Evolutionary conservation across 2,888 invertebrate genomes (phyloP).

Genomic region (Galerucella calmariensis): DNA sequence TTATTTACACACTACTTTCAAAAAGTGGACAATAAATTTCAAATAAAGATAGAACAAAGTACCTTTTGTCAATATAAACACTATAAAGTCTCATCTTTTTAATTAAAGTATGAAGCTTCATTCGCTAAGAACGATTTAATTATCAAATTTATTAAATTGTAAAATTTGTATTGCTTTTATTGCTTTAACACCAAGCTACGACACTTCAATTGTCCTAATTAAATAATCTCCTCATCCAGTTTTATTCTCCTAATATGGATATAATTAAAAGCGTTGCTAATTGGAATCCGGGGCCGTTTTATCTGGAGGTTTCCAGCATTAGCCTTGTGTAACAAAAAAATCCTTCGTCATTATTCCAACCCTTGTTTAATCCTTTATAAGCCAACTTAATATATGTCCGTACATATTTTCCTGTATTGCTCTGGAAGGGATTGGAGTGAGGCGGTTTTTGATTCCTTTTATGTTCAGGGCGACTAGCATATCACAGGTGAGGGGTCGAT

Average conservation of each 20-base stretch:
- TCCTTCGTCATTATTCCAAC: conserved; percentile 14
- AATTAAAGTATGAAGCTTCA: background rate
- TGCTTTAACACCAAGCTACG: background rate
- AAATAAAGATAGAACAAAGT: too few relatives aligned
- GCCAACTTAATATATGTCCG: conserved; percentile 28
- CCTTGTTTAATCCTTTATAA: conserved; percentile 29
- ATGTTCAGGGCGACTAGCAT: conserved; percentile 13
- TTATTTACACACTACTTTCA: too few relatives aligned
- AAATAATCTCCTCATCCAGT: conserved; percentile 19
- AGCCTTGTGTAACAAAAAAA: conserved; percentile 17
- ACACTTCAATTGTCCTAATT: conserved; percentile 18
- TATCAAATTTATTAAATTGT: conserved; percentile 1
- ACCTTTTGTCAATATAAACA: background rate
- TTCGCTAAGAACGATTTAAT: background rate
- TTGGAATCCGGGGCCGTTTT: conserved; percentile 19
- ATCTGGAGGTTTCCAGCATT: conserved; percentile 21
- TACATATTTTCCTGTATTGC: conserved; percentile 26
- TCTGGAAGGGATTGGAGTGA: conserved; percentile 21
- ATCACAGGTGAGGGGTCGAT: conserved; percentile 18
- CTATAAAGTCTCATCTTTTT: background rate
- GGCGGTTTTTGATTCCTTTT: conserved; percentile 32
- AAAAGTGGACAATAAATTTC: too few relatives aligned
- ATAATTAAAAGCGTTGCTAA: conserved; percentile 28
- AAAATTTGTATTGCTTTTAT: background rate
- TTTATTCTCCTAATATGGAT: conserved; percentile 24